Base-by-base conservation (phyloP, 2,888 invertebrate species). In the Harpalus rubripes region DNA sequence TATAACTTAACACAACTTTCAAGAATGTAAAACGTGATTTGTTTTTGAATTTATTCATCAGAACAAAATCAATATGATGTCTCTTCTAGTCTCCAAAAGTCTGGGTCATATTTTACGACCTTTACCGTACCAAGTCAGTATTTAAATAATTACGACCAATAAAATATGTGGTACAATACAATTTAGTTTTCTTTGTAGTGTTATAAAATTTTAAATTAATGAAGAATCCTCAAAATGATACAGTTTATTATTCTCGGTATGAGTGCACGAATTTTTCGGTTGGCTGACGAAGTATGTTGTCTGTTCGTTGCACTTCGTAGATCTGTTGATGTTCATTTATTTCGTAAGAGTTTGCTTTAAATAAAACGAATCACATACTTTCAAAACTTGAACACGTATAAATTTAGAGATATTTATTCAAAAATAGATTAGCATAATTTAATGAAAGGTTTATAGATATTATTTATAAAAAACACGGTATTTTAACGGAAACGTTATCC, bases 31-130 rank as follows among this genome's bases (percentile, higher is more conserved):
- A 68, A 39, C 68, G 68, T 26, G 68, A 26, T 39, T 68, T 6
- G 39, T 26, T n/a, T 39, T 41, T 39, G 39, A 68, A 68, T 15
- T 65, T 26, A 2, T 26, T 39, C 12, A 65, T 26, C 32, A 15
- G 15, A 39, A 68, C 18, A 52, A 44, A 44, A 74, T 74, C 72
- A 44, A 74, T 74, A 72, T 44, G 15, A 15, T 44, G 44, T 74
- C 15, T 74, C 44, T 16, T 74, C 18, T 39, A 32, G 44, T 74
- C 72, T 7, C 44, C 44, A 74, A 74, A 74, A 52, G 41, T 74
- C 72, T 74, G 41, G 72, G 72, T 74, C 72, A 74, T n/a, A 74
- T 74, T 74, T 74, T 74, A 74, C 18, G 72, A 74, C 72, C 44
- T 44, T 5, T 44, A 22, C 6, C 44, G n/a, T n/a, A n/a, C n/a